Conservation (phyloP, 2,888 invertebrate genomes). For the Tenthredo livida region DNA sequence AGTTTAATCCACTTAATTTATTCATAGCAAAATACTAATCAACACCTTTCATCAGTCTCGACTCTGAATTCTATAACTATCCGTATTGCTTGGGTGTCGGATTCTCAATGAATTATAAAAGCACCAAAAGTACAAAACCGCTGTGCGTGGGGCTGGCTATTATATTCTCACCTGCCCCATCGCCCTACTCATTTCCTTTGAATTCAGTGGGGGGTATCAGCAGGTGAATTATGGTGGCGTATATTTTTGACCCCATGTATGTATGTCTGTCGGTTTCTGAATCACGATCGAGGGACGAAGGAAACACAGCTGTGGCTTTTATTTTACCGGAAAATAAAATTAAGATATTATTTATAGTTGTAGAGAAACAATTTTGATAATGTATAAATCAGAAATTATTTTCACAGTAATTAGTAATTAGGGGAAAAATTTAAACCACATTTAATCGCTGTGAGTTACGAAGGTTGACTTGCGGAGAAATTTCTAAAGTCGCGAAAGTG, state of each 20-base stretch:
- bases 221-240: constrained; percentile 41
- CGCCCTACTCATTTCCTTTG: constrained; percentile 37
- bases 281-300: background rate
- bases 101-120: constrained; percentile 29
- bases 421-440: background rate
- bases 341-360: background rate
- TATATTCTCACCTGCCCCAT: constrained; percentile 35
- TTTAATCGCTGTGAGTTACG: background rate
- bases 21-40: background rate
- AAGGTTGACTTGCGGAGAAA: constrained; percentile 26
- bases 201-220: constrained; percentile 35
- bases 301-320: background rate
- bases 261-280: constrained; percentile 18
- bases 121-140: constrained; percentile 16
- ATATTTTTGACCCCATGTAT: constrained; percentile 12
- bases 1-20: background rate
- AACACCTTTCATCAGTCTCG: background rate
- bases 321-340: background rate
- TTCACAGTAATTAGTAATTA: background rate
- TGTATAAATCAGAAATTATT: background rate
- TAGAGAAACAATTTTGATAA: background rate
- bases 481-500: constrained; percentile 33
- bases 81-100: constrained; percentile 20
- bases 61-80: background rate
- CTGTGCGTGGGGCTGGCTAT: background rate